Percentiles rank a stretch among this genome's conserved stretches.
Evolutionary conservation across 30 jellyfish, hydroid and myxozoan species (phyloP).

Genomic region (Hydractinia echinata): DNA sequence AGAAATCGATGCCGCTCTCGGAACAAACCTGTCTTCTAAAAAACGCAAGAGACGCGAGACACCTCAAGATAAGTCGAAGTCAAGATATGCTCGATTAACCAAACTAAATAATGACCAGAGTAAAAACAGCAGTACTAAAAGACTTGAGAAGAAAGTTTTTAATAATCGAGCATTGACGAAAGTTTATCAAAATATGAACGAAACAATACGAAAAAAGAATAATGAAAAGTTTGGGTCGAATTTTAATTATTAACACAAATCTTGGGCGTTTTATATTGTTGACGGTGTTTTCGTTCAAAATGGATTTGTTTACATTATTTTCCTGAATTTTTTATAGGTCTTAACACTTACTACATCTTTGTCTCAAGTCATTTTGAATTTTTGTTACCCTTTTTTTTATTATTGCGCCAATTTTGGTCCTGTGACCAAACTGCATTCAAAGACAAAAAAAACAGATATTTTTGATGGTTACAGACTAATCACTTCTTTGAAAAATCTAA

Average conservation of each 20-base stretch:
- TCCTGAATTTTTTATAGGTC: too few relatives aligned
- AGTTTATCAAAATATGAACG: background rate
- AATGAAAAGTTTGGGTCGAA: constrained; percentile 6
- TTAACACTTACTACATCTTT: too few relatives aligned
- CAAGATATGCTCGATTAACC: constrained; percentile 77
- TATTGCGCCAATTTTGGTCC: too few relatives aligned
- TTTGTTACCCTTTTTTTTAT: too few relatives aligned
- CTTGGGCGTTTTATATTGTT: background rate
- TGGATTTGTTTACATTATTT: too few relatives aligned
- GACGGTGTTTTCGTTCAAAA: too few relatives aligned
- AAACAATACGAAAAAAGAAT: background rate
- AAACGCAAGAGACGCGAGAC: background rate
- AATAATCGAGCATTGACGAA: background rate
- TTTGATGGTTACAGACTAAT: too few relatives aligned
- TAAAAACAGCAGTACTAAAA: background rate
- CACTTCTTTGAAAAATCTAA: too few relatives aligned
- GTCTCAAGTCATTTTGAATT: too few relatives aligned
- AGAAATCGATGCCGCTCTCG: constrained; percentile 69
- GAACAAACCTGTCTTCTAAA: constrained; percentile 31
- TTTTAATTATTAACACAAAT: background rate
- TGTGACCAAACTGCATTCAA: too few relatives aligned
- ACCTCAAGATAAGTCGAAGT: constrained; percentile 18
- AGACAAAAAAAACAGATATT: too few relatives aligned
- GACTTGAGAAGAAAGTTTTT: background rate
- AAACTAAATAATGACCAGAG: constrained; percentile 31